phyloP scores from a whole-genome alignment of 1,140 invertebrate species.

The Helicorthomorpha holstii region DNA sequence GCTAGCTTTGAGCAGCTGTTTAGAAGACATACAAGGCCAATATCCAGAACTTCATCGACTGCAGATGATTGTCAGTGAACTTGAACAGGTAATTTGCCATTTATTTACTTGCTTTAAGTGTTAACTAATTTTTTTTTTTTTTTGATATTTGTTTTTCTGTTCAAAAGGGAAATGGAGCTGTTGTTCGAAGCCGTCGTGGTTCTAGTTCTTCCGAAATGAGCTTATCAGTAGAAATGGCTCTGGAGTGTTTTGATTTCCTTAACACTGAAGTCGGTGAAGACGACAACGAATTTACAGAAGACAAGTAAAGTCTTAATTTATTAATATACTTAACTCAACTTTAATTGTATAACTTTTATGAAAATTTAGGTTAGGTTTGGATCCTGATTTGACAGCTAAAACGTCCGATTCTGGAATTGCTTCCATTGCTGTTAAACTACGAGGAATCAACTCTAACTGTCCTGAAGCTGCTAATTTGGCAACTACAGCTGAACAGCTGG shows the following conservation, averaged over 20 bases:
- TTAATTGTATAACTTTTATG: not conserved
- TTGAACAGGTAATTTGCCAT: conserved; percentile 14
- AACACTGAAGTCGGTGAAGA: conserved; percentile 29
- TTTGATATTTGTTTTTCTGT: not conserved
- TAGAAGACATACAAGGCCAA: conserved; percentile 33
- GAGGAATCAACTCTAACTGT: conserved; percentile 3
- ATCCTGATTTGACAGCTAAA: conserved; percentile 25
- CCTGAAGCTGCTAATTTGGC: conserved; percentile 20
- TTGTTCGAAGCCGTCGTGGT: conserved; percentile 9
- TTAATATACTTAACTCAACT: not conserved
- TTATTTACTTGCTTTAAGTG: not conserved
- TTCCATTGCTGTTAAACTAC: conserved; percentile 9
- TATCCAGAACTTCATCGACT: conserved; percentile 28
- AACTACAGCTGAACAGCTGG: conserved; percentile 29
- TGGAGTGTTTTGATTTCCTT: conserved; percentile 37
- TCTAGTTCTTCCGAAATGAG: conserved; percentile 28
- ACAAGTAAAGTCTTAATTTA: not conserved
- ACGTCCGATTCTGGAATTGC: conserved; percentile 30
- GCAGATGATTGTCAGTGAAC: conserved; percentile 23
- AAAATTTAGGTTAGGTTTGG: conserved; percentile 3
- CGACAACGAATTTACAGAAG: conserved; percentile 7
- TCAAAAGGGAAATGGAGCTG: not conserved
- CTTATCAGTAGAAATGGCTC: conserved; percentile 34
- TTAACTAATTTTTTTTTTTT: not conserved
- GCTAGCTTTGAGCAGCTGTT: conserved; percentile 13